Percentiles rank a stretch among this genome's conserved stretches.
These are phyloP conservation scores for Psittacara wagleri DNA, from an alignment of 2,113 vertebrate species.

Conservation along the genomic window DNA sequence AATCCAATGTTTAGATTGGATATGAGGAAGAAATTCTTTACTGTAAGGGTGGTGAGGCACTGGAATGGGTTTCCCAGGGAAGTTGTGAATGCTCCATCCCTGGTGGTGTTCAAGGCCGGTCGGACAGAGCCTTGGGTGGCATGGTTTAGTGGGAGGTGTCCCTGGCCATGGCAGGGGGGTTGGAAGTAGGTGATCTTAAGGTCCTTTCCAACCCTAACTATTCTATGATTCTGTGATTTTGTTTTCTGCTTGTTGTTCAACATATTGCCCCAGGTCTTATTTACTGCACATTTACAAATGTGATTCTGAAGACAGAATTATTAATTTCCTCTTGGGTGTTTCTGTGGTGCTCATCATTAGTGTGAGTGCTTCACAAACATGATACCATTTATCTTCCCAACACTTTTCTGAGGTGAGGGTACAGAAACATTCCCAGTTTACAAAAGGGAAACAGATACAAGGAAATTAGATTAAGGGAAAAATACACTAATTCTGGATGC, in stretches of 20 bases:
- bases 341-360: neutral
- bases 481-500: neutral
- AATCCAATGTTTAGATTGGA: neutral
- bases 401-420: neutral
- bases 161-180: too few species aligned
- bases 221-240: neutral
- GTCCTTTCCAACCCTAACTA: too few species aligned
- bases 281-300: slow-evolving; percentile 4
- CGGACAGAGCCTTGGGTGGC: too few species aligned
- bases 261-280: neutral
- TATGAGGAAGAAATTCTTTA: too few species aligned
- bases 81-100: too few species aligned
- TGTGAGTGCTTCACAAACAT: neutral
- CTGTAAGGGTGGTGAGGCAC: too few species aligned
- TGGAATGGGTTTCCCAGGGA: too few species aligned
- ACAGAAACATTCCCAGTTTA: neutral
- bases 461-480: neutral
- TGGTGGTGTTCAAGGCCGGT: too few species aligned
- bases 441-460: neutral
- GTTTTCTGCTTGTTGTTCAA: neutral
- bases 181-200: too few species aligned
- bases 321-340: neutral
- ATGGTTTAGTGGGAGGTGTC: too few species aligned
- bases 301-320: slow-evolving; percentile 7
- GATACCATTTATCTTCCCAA: neutral